Evolutionary conservation across 1,140 invertebrate species (phyloP).

Genomic region (Pollicipes pollicipes): DNA sequence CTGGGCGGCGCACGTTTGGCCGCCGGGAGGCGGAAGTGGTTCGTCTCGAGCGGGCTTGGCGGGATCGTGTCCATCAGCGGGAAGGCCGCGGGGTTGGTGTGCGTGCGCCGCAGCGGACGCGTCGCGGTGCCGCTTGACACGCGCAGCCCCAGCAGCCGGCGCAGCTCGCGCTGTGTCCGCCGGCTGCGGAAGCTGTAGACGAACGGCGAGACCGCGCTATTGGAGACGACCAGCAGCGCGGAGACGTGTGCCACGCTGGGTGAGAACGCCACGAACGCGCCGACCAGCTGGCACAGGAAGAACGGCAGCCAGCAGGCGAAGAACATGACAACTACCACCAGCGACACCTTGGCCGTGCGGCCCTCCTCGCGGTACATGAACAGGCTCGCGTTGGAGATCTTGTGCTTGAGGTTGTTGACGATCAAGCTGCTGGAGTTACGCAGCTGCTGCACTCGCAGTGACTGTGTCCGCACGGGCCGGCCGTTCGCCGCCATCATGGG

Average conservation of each 20-base stretch:
- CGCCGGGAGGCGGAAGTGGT: background rate
- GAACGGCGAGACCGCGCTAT: conserved; percentile 50
- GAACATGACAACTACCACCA: conserved; percentile 49
- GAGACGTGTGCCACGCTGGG: conserved; percentile 25
- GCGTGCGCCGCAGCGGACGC: background rate
- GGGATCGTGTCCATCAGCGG: background rate
- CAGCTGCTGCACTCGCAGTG: conserved; percentile 29
- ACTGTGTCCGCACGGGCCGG: conserved; percentile 30
- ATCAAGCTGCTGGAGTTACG: conserved; percentile 25
- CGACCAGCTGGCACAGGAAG: conserved; percentile 24
- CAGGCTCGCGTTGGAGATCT: conserved; percentile 61
- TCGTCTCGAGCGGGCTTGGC: background rate
- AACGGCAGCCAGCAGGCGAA: conserved; percentile 49
- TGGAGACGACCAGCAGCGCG: conserved; percentile 44
- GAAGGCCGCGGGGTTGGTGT: background rate
- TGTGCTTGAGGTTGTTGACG: conserved; percentile 46
- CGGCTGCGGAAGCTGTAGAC: conserved; percentile 59
- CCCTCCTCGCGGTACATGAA: conserved; percentile 64
- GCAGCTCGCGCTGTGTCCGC: conserved; percentile 48
- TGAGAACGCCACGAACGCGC: conserved; percentile 23
- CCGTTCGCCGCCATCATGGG: background rate
- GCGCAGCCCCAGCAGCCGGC: conserved; percentile 36
- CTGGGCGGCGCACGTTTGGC: background rate
- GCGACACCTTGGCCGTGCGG: conserved; percentile 55
- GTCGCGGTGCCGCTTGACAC: background rate